phyloP scores from a whole-genome alignment of 2,113 vertebrate species.

The Cynoglossus semilaevis region DNA sequence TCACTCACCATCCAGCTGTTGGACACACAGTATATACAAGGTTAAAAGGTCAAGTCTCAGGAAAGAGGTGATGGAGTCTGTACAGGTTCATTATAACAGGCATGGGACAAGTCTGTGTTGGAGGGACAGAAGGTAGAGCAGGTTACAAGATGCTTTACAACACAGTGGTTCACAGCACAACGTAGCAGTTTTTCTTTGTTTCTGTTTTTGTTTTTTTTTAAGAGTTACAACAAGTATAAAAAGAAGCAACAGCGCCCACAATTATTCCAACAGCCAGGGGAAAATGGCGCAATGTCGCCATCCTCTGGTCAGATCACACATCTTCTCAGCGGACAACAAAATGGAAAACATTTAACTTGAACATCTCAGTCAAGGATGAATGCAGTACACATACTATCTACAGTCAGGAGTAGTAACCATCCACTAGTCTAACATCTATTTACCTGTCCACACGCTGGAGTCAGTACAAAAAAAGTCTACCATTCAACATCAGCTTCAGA shows the following conservation, averaged over 20 bases:
- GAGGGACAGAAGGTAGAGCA: constrained; percentile 19
- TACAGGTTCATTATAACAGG: constrained; percentile 53
- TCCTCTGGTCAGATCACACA: constrained; percentile 48
- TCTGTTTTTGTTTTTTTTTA: constrained; percentile 16
- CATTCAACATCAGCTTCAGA: constrained; percentile 24
- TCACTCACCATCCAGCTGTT: neutral
- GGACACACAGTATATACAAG: constrained; percentile 50
- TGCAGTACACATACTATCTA: constrained; percentile 49
- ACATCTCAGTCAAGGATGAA: constrained; percentile 43
- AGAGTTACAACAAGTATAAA: constrained; percentile 41
- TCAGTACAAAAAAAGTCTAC: constrained; percentile 50
- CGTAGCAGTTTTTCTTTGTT: constrained; percentile 57
- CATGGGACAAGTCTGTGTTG: constrained; percentile 12
- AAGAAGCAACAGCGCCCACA: constrained; percentile 30
- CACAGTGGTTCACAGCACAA: constrained; percentile 58
- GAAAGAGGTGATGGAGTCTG: constrained; percentile 14
- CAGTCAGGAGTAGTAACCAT: constrained; percentile 27
- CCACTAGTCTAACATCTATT: constrained; percentile 29
- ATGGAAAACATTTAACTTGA: constrained; percentile 40
- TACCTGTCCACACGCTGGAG: constrained; percentile 30
- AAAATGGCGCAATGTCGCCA: constrained; percentile 52
- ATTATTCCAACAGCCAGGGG: constrained; percentile 8
- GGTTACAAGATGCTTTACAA: constrained; percentile 67
- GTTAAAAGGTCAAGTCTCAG: constrained; percentile 25
- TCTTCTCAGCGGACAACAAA: constrained; percentile 37